Evolutionary conservation across 2,113 vertebrate genomes (phyloP), one percentile per base, ranked within the genome.

Genomic region (Elanoides forficatus): DNA sequence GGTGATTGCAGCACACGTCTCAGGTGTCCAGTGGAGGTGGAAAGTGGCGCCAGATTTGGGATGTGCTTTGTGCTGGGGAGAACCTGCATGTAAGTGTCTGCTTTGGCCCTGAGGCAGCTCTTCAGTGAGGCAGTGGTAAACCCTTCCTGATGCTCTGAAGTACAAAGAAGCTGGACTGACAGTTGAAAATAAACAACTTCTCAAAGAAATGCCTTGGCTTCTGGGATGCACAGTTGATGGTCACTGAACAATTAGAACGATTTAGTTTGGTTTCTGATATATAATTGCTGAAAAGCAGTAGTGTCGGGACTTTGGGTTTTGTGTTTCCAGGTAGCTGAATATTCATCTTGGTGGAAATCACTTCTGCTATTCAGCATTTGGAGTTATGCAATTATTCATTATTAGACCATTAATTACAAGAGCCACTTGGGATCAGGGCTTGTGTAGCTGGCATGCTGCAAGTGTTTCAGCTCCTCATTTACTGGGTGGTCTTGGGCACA

Each of bases 121-220:
- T 63, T 68, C 8, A 26, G 34, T 0, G 0, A 53, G 47, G 73
- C n/a, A 30, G 26, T 1, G 7, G 9, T 22, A 22, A 81, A 27
- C 10, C 40, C 15, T 38, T 47, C 32, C 6, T 7, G 40, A 3
- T 67, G 53, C 72, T 78, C 40, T 26, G 27, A n/a, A 11, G 42
- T 36, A 13, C 26, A 13, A 22, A 58, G 43, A 56, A 63, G 10
- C 63, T 7, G 70, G 36, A 23, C 20, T 72, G 73, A 13, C 71
- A 60, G 45, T 29, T 62, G 56, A 27, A 58, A 59, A 50, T 5
- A 26, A 68, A 48, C 17, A 7, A 5, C 43, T 55, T 48, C 7
- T 20, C 1, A 0, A 60, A 59, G 29, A 10, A 72, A 5, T 30
- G 26, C 40, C 21, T 78, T 58, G 15, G 55, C 36, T 60, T 88